These are phyloP conservation scores for Thamnophis sirtalis DNA, from an alignment of 2,113 vertebrate species.

Conservation along the genomic window DNA sequence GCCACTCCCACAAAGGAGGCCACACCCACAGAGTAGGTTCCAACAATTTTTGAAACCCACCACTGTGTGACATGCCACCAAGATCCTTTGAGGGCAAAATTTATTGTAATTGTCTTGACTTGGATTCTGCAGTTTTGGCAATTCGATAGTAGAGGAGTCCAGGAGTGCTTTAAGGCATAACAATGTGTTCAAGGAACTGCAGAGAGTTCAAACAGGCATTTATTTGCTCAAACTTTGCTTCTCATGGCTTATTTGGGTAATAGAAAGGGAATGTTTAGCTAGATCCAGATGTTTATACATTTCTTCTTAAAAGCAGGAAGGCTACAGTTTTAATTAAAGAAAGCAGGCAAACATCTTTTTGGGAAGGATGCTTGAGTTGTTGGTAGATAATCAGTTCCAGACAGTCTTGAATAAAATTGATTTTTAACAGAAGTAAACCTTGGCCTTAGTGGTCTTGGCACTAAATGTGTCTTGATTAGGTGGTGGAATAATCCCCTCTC, in stretches of 20 bases:
- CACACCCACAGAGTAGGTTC: too few relatives aligned
- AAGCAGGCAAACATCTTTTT: not conserved
- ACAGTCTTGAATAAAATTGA: not conserved
- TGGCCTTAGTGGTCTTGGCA: not conserved
- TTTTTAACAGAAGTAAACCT: not conserved
- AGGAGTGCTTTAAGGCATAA: not conserved
- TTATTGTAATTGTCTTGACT: not conserved
- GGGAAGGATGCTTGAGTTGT: not conserved
- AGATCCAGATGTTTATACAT: not conserved
- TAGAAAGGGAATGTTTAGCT: not conserved
- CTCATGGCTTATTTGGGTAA: not conserved
- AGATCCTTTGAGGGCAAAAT: not conserved
- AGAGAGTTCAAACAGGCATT: not conserved
- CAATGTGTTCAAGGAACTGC: not conserved
- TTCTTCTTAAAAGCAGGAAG: not conserved
- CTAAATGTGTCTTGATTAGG: not conserved
- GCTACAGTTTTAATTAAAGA: not conserved
- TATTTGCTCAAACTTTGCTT: not conserved
- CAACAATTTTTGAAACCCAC: too few relatives aligned
- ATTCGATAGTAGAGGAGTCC: not conserved
- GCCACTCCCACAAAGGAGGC: too few relatives aligned
- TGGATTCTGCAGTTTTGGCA: not conserved
- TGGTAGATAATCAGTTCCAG: not conserved
- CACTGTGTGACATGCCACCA: not conserved
- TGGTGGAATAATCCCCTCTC: not conserved